A percentile compares a stretch with the other conserved stretches of the same genome.
Conservation (phyloP, 2,113 vertebrate species). For the Nerophis lumbriciformis region DNA sequence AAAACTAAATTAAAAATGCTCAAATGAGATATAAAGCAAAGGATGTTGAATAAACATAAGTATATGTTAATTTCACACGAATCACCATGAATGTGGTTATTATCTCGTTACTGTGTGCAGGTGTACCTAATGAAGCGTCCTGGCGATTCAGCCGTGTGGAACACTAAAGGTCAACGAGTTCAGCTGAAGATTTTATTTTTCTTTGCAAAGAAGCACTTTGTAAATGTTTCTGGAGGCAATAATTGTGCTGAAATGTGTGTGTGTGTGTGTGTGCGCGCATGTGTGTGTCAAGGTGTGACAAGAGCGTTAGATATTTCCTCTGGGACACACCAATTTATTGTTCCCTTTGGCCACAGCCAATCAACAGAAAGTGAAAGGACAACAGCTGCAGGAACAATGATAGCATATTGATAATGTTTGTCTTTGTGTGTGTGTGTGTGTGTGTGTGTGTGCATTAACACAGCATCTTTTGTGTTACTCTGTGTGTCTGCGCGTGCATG, state of each 20-base stretch:
- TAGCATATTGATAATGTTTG: conserved; percentile 58
- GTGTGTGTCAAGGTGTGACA: background rate
- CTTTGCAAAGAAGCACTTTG: background rate
- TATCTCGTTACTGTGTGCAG: too few species aligned
- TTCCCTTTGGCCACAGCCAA: conserved; percentile 54
- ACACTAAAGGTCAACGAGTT: conserved; percentile 6
- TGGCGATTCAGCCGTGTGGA: background rate
- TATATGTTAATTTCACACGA: background rate
- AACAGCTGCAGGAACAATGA: conserved; percentile 62
- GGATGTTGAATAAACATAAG: background rate
- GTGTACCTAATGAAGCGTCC: too few species aligned
- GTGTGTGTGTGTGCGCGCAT: background rate
- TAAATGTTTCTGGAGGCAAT: conserved; percentile 7
- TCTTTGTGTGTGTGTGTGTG: conserved; percentile 11
- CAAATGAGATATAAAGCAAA: background rate
- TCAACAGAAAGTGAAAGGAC: conserved; percentile 55
- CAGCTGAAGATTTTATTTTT: background rate
- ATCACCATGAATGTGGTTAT: too few species aligned
- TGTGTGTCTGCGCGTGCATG: background rate
- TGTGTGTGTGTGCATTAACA: conserved; percentile 2
- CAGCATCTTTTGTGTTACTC: conserved; percentile 22
- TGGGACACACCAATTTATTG: conserved; percentile 48
- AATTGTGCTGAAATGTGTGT: conserved; percentile 15
- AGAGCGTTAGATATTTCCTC: conserved; percentile 19
- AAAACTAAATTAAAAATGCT: too few species aligned